A percentile compares a stretch with the other conserved stretches of the same genome.
These are phyloP conservation scores for Hemiprocne comata DNA, from an alignment of 2,113 vertebrate genomes.

Conservation along the genomic window DNA sequence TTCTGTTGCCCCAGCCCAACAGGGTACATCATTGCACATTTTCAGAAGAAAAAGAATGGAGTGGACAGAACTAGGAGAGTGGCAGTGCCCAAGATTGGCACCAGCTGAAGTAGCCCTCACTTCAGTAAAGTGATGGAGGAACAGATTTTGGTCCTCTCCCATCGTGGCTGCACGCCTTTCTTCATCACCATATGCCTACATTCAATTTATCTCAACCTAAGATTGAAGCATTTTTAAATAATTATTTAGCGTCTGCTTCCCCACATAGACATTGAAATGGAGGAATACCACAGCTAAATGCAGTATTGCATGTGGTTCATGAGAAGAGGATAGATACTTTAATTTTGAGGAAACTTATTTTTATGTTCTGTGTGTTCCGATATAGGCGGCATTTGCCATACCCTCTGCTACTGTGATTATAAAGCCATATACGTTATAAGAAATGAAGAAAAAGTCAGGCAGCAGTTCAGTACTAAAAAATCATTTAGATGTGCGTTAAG, in stretches of 20 bases:
- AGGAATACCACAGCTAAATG: background rate
- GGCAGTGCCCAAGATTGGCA: background rate
- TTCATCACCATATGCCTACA: background rate
- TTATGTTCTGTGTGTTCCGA: background rate
- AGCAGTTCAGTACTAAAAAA: background rate
- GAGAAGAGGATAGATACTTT: background rate
- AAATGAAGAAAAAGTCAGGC: background rate
- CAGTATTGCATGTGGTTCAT: background rate
- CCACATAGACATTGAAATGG: background rate
- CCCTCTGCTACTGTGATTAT: background rate
- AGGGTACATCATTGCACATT: background rate
- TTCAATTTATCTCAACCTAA: background rate
- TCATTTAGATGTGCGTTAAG: background rate
- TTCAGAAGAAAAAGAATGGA: background rate
- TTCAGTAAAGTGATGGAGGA: background rate
- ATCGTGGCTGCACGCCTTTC: fast-evolving
- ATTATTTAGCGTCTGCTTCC: background rate
- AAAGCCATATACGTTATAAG: background rate
- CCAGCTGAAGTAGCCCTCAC: background rate
- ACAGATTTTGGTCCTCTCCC: background rate
- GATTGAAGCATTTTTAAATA: background rate
- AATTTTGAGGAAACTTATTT: background rate
- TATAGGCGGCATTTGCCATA: background rate
- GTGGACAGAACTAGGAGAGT: fast-evolving
- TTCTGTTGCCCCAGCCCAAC: background rate